Base-by-base conservation (phyloP, 2,888 invertebrate genomes). In the Ophioninae sp. region DNA sequence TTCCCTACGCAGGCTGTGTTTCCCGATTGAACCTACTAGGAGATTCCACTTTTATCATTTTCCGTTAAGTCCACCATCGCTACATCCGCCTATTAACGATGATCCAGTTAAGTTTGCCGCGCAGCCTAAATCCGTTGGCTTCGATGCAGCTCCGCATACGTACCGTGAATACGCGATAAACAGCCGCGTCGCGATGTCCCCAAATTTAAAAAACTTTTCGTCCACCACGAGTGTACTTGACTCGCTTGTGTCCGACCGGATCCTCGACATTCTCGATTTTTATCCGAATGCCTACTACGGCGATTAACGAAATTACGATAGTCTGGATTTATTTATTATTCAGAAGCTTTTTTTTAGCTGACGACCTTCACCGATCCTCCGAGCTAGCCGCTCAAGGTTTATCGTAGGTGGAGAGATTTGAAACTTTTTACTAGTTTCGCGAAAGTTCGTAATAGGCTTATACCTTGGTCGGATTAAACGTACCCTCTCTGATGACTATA, bases 231-330 rank as follows among this genome's bases (percentile, higher is more conserved):
- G 22, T 56, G 72, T 37, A 72, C 58, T 22, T 22, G 58, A 71
- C 22, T 22, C 41, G 41, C 59, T 41, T 17, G 37, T 41, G 69
- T 74, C 30, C 23, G 44, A 13, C 23, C 63, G 30, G 63, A n/a
- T 22, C 8, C 37, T n/a, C 37, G 51, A n/a, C n/a, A 23, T 39
- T 39, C 56, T 51, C 39, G 41, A 63, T 75, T 65, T 59, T 65
- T 9, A 17, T 61, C 44, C 22, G n/a, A n/a, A 44, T 51, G 41
- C 61, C 20, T 30, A 7, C 22, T 63, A 44, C 44, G 23, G 58
- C 63, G 82, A 78, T 78, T 78, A 82, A 68, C 82, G 78, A 82
- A 82, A 78, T 78, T 78, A 82, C 39, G 56, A 78, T 74, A 63
- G 44, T 58, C 73, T 51, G 30, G 41, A 30, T 68, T 2, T 78